Evolutionary conservation across 2,797 vertebrate genomes (phyloP).

Genomic region (Esox lucius): DNA sequence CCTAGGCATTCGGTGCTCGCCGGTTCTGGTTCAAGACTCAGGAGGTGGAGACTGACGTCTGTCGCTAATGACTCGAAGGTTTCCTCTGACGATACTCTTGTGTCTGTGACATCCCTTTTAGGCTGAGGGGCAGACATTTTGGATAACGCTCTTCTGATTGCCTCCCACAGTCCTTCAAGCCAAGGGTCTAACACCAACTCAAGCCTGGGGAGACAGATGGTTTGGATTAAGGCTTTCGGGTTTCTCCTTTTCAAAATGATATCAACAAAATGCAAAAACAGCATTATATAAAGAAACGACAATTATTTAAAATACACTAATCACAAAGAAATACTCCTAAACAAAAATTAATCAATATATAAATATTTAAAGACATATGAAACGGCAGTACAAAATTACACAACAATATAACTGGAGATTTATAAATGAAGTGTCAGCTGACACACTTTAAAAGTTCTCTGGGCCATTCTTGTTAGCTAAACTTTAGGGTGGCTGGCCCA

Average conservation of each 20-base stretch:
- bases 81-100: conserved; percentile 19
- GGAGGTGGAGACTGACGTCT: conserved; percentile 67
- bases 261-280: background rate
- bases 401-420: too few species aligned
- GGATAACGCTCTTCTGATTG: conserved; percentile 74
- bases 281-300: background rate
- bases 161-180: conserved; percentile 91
- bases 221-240: background rate
- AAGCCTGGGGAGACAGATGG: conserved; percentile 71
- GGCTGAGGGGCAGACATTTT: conserved; percentile 65
- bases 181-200: conserved; percentile 94
- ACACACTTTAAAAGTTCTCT: too few species aligned
- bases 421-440: too few species aligned
- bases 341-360: too few species aligned
- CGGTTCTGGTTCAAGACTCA: conserved; percentile 69
- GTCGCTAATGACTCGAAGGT: conserved; percentile 32
- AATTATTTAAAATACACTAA: too few species aligned
- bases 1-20: conserved; percentile 31
- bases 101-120: conserved; percentile 34
- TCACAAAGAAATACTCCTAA: too few species aligned
- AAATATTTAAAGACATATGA: too few species aligned
- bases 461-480: too few species aligned
- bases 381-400: too few species aligned
- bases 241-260: too few species aligned
- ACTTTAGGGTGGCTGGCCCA: too few species aligned